Evolutionary conservation across 1,140 invertebrate genomes (phyloP).

Genomic region (Drosophila malerkotliana): DNA sequence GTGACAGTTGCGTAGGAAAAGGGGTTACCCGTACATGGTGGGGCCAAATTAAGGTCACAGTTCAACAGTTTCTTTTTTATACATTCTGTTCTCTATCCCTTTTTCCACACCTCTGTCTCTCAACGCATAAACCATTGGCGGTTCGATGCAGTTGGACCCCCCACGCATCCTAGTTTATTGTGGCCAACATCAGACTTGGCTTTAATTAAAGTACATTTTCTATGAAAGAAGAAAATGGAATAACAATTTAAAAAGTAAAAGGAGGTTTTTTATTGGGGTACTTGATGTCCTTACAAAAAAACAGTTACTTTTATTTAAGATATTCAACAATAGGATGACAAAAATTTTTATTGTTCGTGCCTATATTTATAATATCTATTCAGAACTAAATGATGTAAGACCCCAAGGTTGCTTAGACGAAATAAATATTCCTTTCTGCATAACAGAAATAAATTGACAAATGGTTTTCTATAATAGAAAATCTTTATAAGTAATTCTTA

Average conservation of each 20-base stretch:
- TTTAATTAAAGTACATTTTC: constrained; percentile 22
- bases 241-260: background rate
- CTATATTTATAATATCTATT: too few species aligned
- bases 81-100: background rate
- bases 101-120: background rate
- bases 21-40: background rate
- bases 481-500: too few species aligned
- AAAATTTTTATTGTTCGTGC: too few species aligned
- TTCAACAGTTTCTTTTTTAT: background rate
- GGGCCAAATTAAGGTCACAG: background rate
- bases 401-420: too few species aligned
- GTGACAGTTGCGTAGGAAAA: constrained; percentile 11
- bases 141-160: constrained; percentile 28
- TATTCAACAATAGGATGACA: too few species aligned
- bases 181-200: constrained; percentile 23
- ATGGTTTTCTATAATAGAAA: too few species aligned
- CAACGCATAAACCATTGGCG: constrained; percentile 9
- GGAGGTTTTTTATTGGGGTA: too few species aligned
- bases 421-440: too few species aligned
- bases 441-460: too few species aligned
- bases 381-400: too few species aligned
- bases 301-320: background rate
- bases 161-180: constrained; percentile 26
- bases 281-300: too few species aligned
- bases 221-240: background rate